Evolutionary conservation across 2,113 vertebrate species (phyloP).

Genomic region (Cheilinus undulatus): DNA sequence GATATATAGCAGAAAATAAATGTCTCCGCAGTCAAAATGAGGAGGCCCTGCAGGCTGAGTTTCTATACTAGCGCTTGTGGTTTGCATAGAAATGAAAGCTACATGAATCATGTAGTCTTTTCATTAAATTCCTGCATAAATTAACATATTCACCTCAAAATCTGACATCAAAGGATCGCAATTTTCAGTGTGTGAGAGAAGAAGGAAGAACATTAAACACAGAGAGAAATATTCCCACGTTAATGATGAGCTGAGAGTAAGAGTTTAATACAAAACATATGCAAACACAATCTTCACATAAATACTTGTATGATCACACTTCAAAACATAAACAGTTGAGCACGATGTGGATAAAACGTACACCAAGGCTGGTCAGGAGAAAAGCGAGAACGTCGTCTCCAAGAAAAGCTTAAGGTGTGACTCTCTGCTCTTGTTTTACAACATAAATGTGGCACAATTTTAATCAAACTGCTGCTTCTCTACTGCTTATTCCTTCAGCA

Average conservation of each 20-base stretch:
- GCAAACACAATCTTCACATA: too few species aligned
- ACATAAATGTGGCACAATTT: too few species aligned
- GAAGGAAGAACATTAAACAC: background rate
- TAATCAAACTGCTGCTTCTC: too few species aligned
- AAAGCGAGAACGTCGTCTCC: too few species aligned
- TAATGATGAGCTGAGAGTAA: background rate
- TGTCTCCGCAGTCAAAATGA: conserved; percentile 12
- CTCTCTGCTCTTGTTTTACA: too few species aligned
- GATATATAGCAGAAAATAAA: conserved; percentile 17
- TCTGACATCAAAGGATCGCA: conserved; percentile 41
- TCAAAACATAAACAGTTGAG: too few species aligned
- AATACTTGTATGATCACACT: too few species aligned
- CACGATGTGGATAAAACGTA: too few species aligned
- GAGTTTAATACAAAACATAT: background rate
- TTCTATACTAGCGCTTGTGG: background rate
- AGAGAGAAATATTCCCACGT: background rate
- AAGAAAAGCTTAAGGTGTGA: too few species aligned
- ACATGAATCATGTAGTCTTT: conserved; percentile 33
- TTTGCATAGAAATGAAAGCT: conserved; percentile 14
- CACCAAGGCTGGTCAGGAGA: too few species aligned
- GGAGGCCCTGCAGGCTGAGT: background rate
- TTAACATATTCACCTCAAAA: conserved; percentile 49
- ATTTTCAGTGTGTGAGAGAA: background rate
- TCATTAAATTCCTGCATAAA: conserved; percentile 42
- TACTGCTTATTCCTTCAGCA: too few species aligned